These are phyloP conservation scores for Aproaerema taeniolella DNA, from an alignment of 2,888 invertebrate genomes.

Conservation along the genomic window DNA sequence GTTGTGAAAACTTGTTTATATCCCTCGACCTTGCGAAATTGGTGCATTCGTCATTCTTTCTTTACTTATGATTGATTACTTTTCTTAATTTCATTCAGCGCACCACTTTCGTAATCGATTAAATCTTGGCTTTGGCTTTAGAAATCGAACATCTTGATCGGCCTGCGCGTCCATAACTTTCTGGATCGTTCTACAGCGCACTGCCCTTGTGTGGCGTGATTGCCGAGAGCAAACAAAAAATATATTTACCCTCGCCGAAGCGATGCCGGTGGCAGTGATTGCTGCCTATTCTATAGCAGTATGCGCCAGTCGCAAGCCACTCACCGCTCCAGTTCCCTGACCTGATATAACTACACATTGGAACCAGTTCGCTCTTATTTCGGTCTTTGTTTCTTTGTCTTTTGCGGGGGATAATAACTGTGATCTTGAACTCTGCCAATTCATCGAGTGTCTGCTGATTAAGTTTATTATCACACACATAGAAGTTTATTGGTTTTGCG, in stretches of 20 bases:
- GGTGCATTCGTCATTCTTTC: neutral
- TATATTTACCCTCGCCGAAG: slow-evolving; percentile 1
- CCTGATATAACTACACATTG: slow-evolving; percentile 27
- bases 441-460: slow-evolving; percentile 14
- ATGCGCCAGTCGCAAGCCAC: slow-evolving; percentile 29
- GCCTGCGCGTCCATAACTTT: neutral
- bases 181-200: slow-evolving; percentile 1
- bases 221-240: slow-evolving; percentile 5
- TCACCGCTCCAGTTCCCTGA: slow-evolving; percentile 34
- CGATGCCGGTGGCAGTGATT: slow-evolving; percentile 2
- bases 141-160: no score
- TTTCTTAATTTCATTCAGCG: no score
- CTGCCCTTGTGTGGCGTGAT: slow-evolving; percentile 23
- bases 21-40: slow-evolving; percentile 7
- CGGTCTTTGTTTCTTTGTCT: slow-evolving; percentile 8
- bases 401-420: slow-evolving; percentile 4
- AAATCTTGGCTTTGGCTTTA: no score
- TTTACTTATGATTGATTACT: no score
- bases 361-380: slow-evolving; percentile 27
- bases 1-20: slow-evolving; percentile 23
- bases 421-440: slow-evolving; percentile 20
- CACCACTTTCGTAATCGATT: no score
- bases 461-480: slow-evolving; percentile 4
- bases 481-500: slow-evolving; percentile 11
- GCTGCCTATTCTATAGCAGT: slow-evolving; percentile 9